These are phyloP conservation scores for Malurus cyaneus DNA, from an alignment of 2,113 vertebrate genomes.

Conservation along the genomic window DNA sequence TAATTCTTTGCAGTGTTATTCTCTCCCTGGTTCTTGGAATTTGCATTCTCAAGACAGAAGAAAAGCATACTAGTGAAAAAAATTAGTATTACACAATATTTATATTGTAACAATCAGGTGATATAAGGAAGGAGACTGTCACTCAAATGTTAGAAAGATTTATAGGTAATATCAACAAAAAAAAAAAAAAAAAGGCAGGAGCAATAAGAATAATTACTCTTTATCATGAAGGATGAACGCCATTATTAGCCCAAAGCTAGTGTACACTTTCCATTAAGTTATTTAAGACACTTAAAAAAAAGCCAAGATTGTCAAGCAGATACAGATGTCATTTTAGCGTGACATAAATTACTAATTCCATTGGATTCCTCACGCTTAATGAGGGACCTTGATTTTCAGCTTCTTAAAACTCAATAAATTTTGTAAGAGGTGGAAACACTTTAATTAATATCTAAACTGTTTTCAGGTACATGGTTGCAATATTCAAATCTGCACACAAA, in stretches of 20 bases:
- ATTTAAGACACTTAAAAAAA: not conserved
- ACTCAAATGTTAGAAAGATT: not conserved
- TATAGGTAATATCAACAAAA: not conserved
- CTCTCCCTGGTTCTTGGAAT: not conserved
- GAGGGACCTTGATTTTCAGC: not conserved
- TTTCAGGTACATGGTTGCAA: accelerated
- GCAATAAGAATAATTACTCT: not conserved
- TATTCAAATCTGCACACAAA: not conserved
- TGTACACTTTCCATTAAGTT: not conserved
- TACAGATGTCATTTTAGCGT: not conserved
- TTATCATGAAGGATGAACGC: not conserved
- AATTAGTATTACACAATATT: not conserved
- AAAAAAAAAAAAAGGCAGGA: not conserved
- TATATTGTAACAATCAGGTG: not conserved
- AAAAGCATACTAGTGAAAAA: not conserved
- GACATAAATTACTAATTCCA: not conserved
- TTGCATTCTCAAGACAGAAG: not conserved
- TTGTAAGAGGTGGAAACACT: not conserved
- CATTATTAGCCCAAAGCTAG: not conserved
- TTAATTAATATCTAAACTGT: not conserved
- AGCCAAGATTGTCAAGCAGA: not conserved
- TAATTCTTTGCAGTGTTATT: not conserved
- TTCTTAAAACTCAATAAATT: not conserved
- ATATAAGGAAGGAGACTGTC: not conserved
- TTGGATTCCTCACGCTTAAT: not conserved